Conservation (phyloP, 2,113 vertebrate genomes). For the Tringa solitaria region DNA sequence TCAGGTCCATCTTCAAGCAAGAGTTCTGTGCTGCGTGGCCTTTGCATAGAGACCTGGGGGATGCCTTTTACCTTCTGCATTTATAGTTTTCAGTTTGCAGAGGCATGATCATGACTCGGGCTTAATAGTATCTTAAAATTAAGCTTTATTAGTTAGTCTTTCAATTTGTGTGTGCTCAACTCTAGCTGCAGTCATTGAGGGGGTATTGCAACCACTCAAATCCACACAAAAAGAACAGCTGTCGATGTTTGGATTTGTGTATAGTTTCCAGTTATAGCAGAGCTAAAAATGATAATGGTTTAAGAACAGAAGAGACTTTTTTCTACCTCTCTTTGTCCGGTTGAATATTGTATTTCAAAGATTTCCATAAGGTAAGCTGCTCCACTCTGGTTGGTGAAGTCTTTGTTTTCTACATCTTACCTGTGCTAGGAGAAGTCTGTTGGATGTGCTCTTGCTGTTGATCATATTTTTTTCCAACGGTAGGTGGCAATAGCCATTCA, state of each 20-base stretch:
- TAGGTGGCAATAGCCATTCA: slow-evolving; percentile 75
- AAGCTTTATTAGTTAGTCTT: background rate
- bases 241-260: rapidly evolving
- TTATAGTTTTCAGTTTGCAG: background rate
- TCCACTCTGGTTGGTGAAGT: background rate
- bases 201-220: background rate
- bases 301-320: background rate
- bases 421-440: background rate
- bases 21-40: rapidly evolving
- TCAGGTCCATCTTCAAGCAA: background rate
- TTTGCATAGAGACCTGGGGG: background rate
- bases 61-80: background rate
- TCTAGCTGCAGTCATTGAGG: background rate
- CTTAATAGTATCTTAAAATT: background rate
- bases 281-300: background rate
- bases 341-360: background rate
- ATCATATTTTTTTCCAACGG: slow-evolving; percentile 55
- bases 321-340: background rate
- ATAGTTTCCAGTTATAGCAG: background rate
- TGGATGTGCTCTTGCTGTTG: background rate
- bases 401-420: background rate
- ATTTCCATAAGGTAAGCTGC: background rate
- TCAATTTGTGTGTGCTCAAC: background rate
- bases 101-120: rapidly evolving
- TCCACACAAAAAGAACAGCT: rapidly evolving